Evolutionary conservation across 2,888 invertebrate genomes (phyloP).

Genomic region (Phlogophora meticulosa): DNA sequence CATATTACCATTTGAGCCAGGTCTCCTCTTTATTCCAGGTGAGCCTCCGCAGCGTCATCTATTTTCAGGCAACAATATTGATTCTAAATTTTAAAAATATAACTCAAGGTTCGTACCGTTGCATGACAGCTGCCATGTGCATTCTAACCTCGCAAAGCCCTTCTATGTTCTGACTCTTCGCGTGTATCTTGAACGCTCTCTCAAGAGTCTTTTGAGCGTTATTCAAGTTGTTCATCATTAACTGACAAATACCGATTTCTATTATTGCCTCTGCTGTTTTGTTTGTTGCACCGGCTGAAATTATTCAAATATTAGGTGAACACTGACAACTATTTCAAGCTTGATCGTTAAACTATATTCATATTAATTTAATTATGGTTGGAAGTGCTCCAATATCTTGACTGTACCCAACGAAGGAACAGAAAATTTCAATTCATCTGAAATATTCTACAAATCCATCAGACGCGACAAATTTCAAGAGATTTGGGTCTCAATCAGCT

Average conservation of each 20-base stretch:
- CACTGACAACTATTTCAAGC: background rate
- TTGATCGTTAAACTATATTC: background rate
- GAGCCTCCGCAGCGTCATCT: background rate
- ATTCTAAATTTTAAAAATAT: background rate
- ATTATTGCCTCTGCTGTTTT: constrained; percentile 89
- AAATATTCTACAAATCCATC: background rate
- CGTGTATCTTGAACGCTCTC: constrained; percentile 85
- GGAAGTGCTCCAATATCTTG: no score
- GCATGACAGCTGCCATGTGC: constrained; percentile 90
- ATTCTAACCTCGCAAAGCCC: constrained; percentile 90
- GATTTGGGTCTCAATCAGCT: background rate
- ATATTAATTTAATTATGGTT: background rate
- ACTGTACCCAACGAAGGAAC: background rate
- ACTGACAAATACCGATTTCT: constrained; percentile 89
- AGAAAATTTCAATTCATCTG: background rate
- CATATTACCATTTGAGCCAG: background rate
- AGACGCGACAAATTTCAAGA: background rate
- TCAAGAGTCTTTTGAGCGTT: constrained; percentile 88
- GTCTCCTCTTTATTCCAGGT: background rate
- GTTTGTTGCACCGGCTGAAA: constrained; percentile 82
- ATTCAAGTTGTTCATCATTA: constrained; percentile 85
- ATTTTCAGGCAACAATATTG: background rate
- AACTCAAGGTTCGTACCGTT: constrained; percentile 77
- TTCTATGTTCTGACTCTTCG: constrained; percentile 76
- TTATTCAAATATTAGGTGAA: background rate